A percentile compares a stretch with the other conserved stretches of the same genome.
phyloP scores from a whole-genome alignment of 2,888 invertebrate species.

The Mystacides longicornis region DNA sequence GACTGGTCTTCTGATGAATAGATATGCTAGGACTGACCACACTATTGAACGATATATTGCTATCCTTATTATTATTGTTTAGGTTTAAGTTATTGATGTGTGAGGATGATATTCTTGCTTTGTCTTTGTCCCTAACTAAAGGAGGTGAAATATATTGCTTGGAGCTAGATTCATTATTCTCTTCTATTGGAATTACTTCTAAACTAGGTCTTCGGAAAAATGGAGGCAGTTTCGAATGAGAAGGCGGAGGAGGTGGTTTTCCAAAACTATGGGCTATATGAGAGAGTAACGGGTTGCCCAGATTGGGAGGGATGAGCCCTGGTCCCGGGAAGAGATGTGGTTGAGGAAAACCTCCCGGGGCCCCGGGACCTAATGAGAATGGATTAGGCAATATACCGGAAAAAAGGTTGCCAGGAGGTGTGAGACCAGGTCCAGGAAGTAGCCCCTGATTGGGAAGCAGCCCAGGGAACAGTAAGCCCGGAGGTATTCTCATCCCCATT shows the following conservation, averaged over 20 bases:
- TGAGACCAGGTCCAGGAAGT: constrained; percentile 33
- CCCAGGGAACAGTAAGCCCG: constrained; percentile 44
- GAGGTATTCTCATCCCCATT: constrained; percentile 29
- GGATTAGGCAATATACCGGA: constrained; percentile 45
- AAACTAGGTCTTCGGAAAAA: constrained; percentile 52
- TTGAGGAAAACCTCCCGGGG: constrained; percentile 55
- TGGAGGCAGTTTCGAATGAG: constrained; percentile 50
- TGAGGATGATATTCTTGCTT: constrained; percentile 45
- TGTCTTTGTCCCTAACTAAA: constrained; percentile 36
- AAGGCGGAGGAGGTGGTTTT: constrained; percentile 51
- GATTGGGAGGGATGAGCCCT: constrained; percentile 52
- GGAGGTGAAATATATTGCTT: constrained; percentile 28
- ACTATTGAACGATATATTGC: no score
- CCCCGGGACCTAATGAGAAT: constrained; percentile 46
- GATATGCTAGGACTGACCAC: constrained; percentile 32
- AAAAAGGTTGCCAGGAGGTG: constrained; percentile 37
- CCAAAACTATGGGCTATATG: constrained; percentile 44
- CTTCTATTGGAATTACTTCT: constrained; percentile 47
- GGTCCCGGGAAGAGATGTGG: constrained; percentile 39
- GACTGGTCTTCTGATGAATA: constrained; percentile 39
- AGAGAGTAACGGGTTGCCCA: constrained; percentile 47
- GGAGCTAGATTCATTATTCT: constrained; percentile 35
- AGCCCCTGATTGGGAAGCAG: constrained; percentile 49
- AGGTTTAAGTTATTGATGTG: constrained; percentile 46
- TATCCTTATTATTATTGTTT: no score